Evolutionary conservation across 2,113 vertebrate species (phyloP), one percentile per base, ranked within the genome.

Genomic region (Cheirogaleus medius): DNA sequence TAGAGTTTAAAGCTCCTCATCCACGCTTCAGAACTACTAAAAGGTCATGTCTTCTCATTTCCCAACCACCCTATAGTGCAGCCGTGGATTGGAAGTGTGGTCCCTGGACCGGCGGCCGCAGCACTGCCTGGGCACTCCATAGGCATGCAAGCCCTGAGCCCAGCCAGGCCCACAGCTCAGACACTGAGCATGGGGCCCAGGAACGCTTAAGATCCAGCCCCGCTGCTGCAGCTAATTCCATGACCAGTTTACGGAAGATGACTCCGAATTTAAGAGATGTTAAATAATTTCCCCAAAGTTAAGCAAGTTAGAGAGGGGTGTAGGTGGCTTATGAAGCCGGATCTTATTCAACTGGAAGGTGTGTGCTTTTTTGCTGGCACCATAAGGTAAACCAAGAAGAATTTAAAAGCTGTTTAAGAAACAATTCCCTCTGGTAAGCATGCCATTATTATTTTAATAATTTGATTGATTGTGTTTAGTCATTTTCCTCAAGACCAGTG

Each of bases 171-270:
- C 66, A 8, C 3, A 8, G 29, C 8, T 21, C 2, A 44, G 39
- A 47, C 10, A 44, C 29, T 1, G 23, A 6, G 11, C 1, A n/a
- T 54, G 60, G 25, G n/a, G 3, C 9, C 20, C 20, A 25, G 49
- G 37, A 34, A 47, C 52, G 12, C 34, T 34, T 6, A 18, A 9
- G 23, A 18, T 60, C 6, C 9, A 25, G 69, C 44, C 18, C 12
- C 37, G 2, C 0, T 5, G n/a, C 25, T 5, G 2, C 0, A 0
- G 6, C 3, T 83, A 34, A 39, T 10, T 54, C 34, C 0, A 8
- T 18, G 58, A 49, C 32, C 90, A 49, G 27, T 20, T 64, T 37
- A 11, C 5, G 17, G 5, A 52, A 1, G 6, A 13, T 17, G n/a
- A 84, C 8, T 2, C 6, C 4, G n/a, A 25, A 14, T 3, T 29